Percentiles rank a stretch among this genome's conserved stretches.
Evolutionary conservation across 2,888 invertebrate species (phyloP).

Genomic region (Slavum lentiscoides): DNA sequence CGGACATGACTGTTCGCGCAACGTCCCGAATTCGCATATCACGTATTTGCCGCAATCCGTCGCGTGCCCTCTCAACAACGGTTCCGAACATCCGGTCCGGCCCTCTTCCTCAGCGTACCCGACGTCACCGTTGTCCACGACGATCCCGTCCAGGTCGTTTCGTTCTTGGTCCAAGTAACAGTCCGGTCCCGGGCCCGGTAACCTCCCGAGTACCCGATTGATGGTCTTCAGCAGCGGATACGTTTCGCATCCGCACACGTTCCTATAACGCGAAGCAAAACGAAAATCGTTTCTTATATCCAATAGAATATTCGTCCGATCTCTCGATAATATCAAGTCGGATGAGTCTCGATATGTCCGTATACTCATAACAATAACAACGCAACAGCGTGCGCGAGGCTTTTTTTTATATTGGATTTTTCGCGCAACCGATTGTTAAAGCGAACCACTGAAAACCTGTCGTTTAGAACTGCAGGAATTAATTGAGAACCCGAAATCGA

Average conservation of each 20-base stretch:
- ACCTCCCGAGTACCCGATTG: constrained; percentile 76
- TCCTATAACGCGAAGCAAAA: constrained; percentile 59
- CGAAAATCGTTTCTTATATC: too few relatives aligned
- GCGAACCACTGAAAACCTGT: too few relatives aligned
- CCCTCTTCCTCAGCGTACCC: constrained; percentile 12
- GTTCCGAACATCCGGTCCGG: constrained; percentile 46
- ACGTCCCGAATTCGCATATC: constrained; percentile 75
- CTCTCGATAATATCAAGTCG: too few relatives aligned
- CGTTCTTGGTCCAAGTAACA: constrained; percentile 62
- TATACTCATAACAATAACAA: too few relatives aligned
- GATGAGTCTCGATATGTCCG: too few relatives aligned
- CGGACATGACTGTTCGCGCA: constrained; percentile 74
- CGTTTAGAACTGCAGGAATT: too few relatives aligned
- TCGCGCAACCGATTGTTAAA: too few relatives aligned
- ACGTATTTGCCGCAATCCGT: constrained; percentile 78
- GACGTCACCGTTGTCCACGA: constrained; percentile 1
- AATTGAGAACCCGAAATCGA: too few relatives aligned
- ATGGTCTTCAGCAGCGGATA: constrained; percentile 80
- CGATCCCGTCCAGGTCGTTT: constrained; percentile 45
- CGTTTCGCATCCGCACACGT: constrained; percentile 78
- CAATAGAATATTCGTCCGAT: too few relatives aligned
- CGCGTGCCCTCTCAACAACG: constrained; percentile 61
- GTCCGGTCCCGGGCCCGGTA: constrained; percentile 68
- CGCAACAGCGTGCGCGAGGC: too few relatives aligned
- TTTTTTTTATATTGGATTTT: too few relatives aligned